Evolutionary conservation across 1,140 invertebrate genomes (phyloP).

Genomic region (Elymnias hypermnestra): DNA sequence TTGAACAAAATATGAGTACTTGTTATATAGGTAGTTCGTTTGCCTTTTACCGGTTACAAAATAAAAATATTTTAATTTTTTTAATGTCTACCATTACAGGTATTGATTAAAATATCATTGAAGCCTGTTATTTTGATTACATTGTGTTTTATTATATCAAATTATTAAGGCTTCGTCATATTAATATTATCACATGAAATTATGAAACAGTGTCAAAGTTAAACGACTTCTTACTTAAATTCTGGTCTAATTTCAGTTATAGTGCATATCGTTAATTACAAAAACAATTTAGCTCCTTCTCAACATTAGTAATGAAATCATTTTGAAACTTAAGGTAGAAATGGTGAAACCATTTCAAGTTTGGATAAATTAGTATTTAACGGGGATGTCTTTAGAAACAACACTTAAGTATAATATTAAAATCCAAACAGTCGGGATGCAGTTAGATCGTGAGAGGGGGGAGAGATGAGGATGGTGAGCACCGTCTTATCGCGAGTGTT

Average conservation of each 20-base stretch:
- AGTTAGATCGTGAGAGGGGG: constrained; percentile 25
- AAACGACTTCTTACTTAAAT: no score
- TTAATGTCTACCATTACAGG: no score
- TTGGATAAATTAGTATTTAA: constrained; percentile 69
- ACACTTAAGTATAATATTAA: constrained; percentile 70
- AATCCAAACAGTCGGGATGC: constrained; percentile 58
- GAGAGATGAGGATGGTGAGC: constrained; percentile 24
- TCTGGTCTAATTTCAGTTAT: neutral
- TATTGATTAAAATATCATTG: no score
- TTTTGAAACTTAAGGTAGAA: constrained; percentile 33
- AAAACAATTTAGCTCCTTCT: constrained; percentile 1
- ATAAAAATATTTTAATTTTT: no score
- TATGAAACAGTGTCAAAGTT: no score
- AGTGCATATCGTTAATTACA: neutral
- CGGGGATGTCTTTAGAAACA: constrained; percentile 55
- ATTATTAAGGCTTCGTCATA: no score
- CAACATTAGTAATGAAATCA: constrained; percentile 12
- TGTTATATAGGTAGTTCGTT: no score
- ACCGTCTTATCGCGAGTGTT: constrained; percentile 58
- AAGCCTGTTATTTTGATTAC: no score
- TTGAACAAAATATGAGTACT: no score
- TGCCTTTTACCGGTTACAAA: no score
- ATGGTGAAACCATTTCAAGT: constrained; percentile 50
- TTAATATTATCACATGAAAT: no score
- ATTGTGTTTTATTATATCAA: no score